Evolutionary conservation across 1,140 invertebrate genomes (phyloP), one percentile per base, ranked within the genome.

Genomic region (Magallana ariakensis): DNA sequence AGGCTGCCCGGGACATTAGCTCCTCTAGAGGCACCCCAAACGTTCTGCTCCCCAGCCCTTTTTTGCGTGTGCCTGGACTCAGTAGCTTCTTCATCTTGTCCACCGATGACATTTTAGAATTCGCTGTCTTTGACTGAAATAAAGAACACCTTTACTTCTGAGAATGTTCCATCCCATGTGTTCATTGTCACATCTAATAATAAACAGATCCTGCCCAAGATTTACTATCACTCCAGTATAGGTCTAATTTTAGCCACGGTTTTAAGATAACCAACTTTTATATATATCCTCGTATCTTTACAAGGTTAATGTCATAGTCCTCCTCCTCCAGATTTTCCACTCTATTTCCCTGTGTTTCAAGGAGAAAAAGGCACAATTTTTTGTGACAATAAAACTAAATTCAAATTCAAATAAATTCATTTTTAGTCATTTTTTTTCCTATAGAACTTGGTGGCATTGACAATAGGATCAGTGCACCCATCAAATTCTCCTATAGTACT

Each of bases 11-110:
- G 1, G 70, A 70, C 10, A 94, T 80, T 2, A 94, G 90, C 16
- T 94, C 93, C n/a, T 92, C 91, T 22, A 94, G 90, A n/a, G 94
- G 90, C 33, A 94, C 91, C 19, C 94, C 93, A 91, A 95, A 95
- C 33, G 90, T 93, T 82, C 90, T 92, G 22, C 87, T 88, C 6
- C 80, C 58, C 10, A 89, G 80, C 6, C 90, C 86, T 87, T 92
- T 92, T 83, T 90, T 92, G 33, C 89, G 87, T 15, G 91, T 86
- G 4, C 92, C 92, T 55, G 93, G 93, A 85, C 91, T 93, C 33
- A 94, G 87, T 66, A 94, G 87, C 85, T 92, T 93, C 83, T 90
- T 92, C 84, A 93, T 87, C 57, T 87, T 92, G 83, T 94, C 92
- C 90, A 93, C 91, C 33, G 86, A 87, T 53, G 87, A 66, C 62